Conservation (phyloP, 1,140 invertebrate species). For the Drosophila mayri region DNA sequence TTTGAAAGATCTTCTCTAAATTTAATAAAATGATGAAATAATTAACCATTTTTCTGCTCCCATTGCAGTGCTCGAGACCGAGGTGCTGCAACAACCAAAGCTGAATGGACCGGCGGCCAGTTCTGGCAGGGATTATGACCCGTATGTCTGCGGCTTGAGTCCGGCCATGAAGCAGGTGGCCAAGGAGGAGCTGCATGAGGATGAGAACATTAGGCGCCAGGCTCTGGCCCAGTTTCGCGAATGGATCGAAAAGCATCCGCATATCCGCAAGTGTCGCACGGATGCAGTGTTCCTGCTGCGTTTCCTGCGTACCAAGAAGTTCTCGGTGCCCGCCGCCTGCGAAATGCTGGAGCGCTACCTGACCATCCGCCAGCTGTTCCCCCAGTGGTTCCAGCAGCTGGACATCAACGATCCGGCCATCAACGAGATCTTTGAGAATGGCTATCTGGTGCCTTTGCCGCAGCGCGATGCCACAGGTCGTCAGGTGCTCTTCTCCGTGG, state of each 20-base stretch:
- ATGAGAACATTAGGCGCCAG: constrained; percentile 89
- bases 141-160: constrained; percentile 73
- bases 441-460: constrained; percentile 91
- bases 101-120: constrained; percentile 56
- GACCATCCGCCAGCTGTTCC: constrained; percentile 91
- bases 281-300: constrained; percentile 92
- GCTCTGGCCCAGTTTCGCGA: constrained; percentile 90
- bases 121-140: constrained; percentile 61
- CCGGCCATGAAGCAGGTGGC: constrained; percentile 86
- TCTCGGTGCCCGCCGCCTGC: constrained; percentile 92
- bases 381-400: constrained; percentile 93
- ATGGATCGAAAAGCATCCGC: constrained; percentile 91
- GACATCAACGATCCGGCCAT: constrained; percentile 90
- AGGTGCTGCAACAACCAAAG: constrained; percentile 70
- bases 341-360: constrained; percentile 94
- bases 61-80: constrained; percentile 82
- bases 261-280: constrained; percentile 90
- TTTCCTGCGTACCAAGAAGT: constrained; percentile 94
- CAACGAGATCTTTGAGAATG: constrained; percentile 91
- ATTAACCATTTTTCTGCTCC: neutral
- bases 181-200: constrained; percentile 90
- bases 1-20: neutral
- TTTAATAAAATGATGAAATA: neutral
- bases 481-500: constrained; percentile 90
- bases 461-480: constrained; percentile 90